These are phyloP conservation scores for silkworm (Bombyx mori) DNA, from an alignment of 1,140 invertebrate genomes.

Conservation along the genomic window DNA sequence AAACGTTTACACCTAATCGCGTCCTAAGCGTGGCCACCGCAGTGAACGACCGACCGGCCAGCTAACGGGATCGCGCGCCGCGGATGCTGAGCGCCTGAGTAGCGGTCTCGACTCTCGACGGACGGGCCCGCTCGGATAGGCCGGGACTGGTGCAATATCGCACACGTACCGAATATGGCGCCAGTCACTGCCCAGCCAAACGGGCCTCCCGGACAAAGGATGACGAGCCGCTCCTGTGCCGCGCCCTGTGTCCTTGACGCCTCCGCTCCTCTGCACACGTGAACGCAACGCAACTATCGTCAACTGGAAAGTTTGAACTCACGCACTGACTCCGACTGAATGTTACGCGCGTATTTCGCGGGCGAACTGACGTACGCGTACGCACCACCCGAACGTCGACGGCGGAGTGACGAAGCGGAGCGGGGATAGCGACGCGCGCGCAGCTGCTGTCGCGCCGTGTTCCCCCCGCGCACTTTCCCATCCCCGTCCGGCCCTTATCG, in stretches of 20 bases:
- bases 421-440: constrained; percentile 51
- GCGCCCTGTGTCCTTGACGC: constrained; percentile 24
- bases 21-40: constrained; percentile 66
- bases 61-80: constrained; percentile 64
- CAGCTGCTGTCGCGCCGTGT: constrained; percentile 44
- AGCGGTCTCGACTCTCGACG: constrained; percentile 60
- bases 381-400: constrained; percentile 25
- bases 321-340: constrained; percentile 35
- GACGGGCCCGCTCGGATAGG: constrained; percentile 64
- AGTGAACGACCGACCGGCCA: constrained; percentile 61
- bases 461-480: constrained; percentile 23
- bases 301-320: constrained; percentile 41
- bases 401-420: constrained; percentile 42
- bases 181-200: constrained; percentile 62
- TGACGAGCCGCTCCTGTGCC: constrained; percentile 31
- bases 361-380: constrained; percentile 23
- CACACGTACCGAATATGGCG: constrained; percentile 59
- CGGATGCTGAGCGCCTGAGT: constrained; percentile 57
- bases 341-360: constrained; percentile 30
- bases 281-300: constrained; percentile 12
- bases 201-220: constrained; percentile 57
- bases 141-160: constrained; percentile 71
- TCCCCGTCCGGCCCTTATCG: constrained; percentile 56
- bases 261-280: constrained; percentile 11
- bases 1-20: constrained; percentile 67